Conservation (phyloP, 2,797 vertebrate genomes). For the Anniella stebbinsi region DNA sequence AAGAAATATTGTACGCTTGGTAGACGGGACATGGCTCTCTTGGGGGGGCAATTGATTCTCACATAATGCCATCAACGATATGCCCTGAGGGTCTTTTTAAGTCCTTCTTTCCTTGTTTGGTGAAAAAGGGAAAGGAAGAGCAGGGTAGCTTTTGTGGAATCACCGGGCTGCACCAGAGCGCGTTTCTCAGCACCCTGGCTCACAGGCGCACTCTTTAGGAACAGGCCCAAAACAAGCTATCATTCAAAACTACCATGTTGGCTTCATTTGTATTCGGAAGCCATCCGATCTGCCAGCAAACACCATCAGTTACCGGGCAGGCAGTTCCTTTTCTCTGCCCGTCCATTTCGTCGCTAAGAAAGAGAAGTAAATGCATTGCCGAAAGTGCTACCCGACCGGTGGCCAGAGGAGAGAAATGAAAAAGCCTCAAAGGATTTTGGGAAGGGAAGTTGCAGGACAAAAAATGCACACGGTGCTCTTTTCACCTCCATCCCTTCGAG, state of each 20-base stretch:
- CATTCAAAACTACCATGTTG: neutral
- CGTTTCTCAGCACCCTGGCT: neutral
- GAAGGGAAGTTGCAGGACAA: neutral
- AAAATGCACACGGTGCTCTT: neutral
- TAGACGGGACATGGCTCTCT: neutral
- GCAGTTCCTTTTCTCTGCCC: neutral
- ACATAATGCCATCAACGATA: neutral
- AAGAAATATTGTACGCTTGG: neutral
- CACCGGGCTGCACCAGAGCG: neutral
- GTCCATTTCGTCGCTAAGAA: neutral
- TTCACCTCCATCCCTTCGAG: neutral
- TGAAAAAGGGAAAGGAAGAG: no score
- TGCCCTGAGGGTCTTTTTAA: neutral
- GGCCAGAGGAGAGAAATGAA: neutral
- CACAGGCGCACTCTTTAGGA: neutral
- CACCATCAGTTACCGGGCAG: neutral
- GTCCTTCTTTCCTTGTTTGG: neutral
- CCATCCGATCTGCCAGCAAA: accelerated
- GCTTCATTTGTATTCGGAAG: neutral
- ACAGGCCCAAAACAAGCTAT: neutral
- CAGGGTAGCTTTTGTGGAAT: neutral
- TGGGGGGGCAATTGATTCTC: neutral
- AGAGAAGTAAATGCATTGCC: neutral
- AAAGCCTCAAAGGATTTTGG: neutral
- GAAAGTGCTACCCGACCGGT: neutral